These are phyloP conservation scores for Crossaster papposus DNA, from an alignment of 53 echinoderm and acorn worm species.

Conservation along the genomic window DNA sequence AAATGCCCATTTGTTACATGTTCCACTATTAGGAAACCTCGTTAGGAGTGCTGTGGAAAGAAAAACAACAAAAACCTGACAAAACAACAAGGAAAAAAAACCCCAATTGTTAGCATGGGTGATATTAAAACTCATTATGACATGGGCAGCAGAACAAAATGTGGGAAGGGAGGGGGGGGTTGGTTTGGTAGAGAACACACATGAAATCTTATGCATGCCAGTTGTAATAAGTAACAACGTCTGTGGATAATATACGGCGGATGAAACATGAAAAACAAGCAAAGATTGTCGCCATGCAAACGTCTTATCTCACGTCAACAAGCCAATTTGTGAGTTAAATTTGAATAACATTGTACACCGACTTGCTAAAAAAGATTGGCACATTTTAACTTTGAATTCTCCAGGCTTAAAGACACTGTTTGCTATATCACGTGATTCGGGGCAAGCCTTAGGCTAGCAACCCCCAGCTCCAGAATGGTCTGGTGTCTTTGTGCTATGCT, in stretches of 20 bases:
- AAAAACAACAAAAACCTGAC: neutral
- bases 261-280: constrained; percentile 22
- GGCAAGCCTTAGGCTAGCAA: too few relatives aligned
- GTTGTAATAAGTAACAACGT: constrained; percentile 3
- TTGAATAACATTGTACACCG: too few relatives aligned
- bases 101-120: constrained; percentile 4
- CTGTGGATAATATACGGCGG: constrained; percentile 17
- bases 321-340: too few relatives aligned
- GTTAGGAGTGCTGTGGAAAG: constrained; percentile 2
- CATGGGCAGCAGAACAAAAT: constrained; percentile 1
- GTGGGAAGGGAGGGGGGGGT: neutral
- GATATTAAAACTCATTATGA: constrained; percentile 10
- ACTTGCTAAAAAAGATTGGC: too few relatives aligned
- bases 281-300: too few relatives aligned
- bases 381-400: too few relatives aligned
- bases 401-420: too few relatives aligned
- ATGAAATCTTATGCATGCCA: constrained; percentile 21
- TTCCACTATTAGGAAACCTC: neutral
- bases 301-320: too few relatives aligned
- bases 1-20: neutral
- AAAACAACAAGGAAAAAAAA: neutral
- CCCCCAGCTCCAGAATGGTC: too few relatives aligned
- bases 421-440: too few relatives aligned
- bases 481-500: too few relatives aligned
- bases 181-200: neutral